These are phyloP conservation scores for Polypterus senegalus DNA, from an alignment of 2,113 vertebrate species.

Conservation along the genomic window DNA sequence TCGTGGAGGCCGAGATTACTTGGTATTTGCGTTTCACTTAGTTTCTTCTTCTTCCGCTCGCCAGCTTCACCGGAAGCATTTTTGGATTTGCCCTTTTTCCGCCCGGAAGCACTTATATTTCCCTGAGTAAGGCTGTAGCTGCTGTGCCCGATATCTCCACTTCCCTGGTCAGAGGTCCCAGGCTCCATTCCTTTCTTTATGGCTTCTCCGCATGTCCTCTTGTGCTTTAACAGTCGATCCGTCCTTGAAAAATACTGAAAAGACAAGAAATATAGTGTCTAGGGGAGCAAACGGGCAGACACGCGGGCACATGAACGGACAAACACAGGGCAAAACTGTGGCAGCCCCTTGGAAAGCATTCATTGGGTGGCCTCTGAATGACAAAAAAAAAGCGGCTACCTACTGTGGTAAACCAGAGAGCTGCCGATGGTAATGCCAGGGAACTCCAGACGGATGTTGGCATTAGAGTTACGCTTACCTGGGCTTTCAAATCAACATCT, in stretches of 20 bases:
- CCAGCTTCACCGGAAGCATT: constrained; percentile 59
- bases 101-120: constrained; percentile 75
- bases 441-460: too few relatives aligned
- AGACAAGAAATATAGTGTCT: not conserved
- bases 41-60: constrained; percentile 77
- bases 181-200: constrained; percentile 87
- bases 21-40: constrained; percentile 52
- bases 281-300: not conserved
- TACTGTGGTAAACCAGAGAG: too few relatives aligned
- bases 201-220: constrained; percentile 95
- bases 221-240: constrained; percentile 97
- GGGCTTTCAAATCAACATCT: too few relatives aligned
- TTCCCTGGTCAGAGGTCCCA: constrained; percentile 66
- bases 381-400: too few relatives aligned
- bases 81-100: constrained; percentile 86
- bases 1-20: constrained; percentile 63
- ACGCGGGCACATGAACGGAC: not conserved
- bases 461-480: too few relatives aligned
- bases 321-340: too few relatives aligned
- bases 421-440: too few relatives aligned
- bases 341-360: too few relatives aligned
- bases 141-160: constrained; percentile 71
- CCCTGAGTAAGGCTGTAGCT: constrained; percentile 82
- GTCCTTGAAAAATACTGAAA: constrained; percentile 92
- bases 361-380: too few relatives aligned